Percentiles rank a stretch among this genome's conserved stretches.
Evolutionary conservation across 1,140 invertebrate genomes (phyloP).

Genomic region (Drosophila oshimai): DNA sequence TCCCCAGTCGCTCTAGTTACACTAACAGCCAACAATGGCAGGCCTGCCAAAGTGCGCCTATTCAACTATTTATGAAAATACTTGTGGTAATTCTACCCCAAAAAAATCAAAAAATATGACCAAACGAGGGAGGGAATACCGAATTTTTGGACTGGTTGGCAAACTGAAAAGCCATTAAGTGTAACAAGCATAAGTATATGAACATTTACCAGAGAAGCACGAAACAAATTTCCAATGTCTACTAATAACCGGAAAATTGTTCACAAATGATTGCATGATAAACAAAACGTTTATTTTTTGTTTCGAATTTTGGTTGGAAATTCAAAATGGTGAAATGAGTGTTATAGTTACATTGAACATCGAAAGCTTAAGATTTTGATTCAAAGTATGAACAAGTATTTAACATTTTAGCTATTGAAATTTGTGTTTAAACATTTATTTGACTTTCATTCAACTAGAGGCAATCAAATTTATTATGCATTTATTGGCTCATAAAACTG

Average conservation of each 20-base stretch:
- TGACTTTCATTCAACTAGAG: no score
- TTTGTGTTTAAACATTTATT: not conserved
- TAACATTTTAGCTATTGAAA: no score
- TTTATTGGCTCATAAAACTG: not conserved
- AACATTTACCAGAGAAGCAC: conserved; percentile 1
- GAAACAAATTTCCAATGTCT: conserved; percentile 17
- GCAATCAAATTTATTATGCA: not conserved
- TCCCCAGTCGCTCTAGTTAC: conserved; percentile 7
- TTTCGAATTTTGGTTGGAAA: not conserved
- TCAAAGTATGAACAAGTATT: not conserved
- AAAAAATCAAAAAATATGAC: conserved; percentile 4
- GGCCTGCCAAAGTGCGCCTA: conserved; percentile 50
- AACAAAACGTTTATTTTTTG: not conserved
- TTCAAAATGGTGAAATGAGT: not conserved
- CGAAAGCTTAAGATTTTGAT: no score
- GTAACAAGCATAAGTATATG: not conserved
- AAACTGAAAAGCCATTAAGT: conserved; percentile 34
- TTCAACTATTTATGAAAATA: conserved; percentile 80
- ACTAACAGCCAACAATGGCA: conserved; percentile 10
- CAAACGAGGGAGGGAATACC: not conserved
- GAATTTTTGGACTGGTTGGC: conserved; percentile 15
- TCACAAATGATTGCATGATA: not conserved
- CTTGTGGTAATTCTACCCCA: conserved; percentile 58
- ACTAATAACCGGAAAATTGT: conserved; percentile 26
- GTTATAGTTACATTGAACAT: no score